A percentile compares a stretch with the other conserved stretches of the same genome.
Conservation (phyloP, 2,113 vertebrate genomes). For the Mirounga angustirostris region DNA sequence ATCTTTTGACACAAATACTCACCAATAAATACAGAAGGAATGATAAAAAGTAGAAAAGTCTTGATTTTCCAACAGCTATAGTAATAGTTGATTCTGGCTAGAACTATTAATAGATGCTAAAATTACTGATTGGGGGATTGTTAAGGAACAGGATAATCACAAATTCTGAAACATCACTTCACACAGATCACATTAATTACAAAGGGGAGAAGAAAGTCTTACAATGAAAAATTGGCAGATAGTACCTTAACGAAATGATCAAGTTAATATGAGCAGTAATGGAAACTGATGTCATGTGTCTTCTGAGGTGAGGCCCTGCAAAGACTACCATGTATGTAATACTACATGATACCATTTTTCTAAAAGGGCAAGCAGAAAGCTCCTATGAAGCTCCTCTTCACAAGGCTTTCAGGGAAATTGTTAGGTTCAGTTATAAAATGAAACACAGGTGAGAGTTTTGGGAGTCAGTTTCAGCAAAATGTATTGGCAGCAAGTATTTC, state of each 20-base stretch:
- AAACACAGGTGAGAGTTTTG: not conserved
- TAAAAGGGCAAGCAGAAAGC: not conserved
- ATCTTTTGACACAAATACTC: not conserved
- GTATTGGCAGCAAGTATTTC: not conserved
- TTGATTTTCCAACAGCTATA: not conserved
- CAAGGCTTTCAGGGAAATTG: not conserved
- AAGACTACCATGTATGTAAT: not conserved
- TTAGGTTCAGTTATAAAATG: not conserved
- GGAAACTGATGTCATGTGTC: not conserved
- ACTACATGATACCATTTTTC: fast-evolving
- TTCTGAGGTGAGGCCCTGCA: not conserved
- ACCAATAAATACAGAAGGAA: not conserved
- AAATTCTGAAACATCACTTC: not conserved
- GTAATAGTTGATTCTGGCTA: not conserved
- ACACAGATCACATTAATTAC: not conserved
- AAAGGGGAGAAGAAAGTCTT: not conserved
- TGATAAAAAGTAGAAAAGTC: not conserved
- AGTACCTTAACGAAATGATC: not conserved
- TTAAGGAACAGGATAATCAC: not conserved
- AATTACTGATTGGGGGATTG: not conserved
- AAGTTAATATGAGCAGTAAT: not conserved
- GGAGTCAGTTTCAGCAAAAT: not conserved
- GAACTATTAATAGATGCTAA: not conserved
- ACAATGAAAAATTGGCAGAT: not conserved
- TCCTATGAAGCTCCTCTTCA: not conserved